Percentiles rank a stretch among this genome's conserved stretches.
Evolutionary conservation across 2,888 invertebrate genomes (phyloP).

Genomic region (Cepaea hortensis): DNA sequence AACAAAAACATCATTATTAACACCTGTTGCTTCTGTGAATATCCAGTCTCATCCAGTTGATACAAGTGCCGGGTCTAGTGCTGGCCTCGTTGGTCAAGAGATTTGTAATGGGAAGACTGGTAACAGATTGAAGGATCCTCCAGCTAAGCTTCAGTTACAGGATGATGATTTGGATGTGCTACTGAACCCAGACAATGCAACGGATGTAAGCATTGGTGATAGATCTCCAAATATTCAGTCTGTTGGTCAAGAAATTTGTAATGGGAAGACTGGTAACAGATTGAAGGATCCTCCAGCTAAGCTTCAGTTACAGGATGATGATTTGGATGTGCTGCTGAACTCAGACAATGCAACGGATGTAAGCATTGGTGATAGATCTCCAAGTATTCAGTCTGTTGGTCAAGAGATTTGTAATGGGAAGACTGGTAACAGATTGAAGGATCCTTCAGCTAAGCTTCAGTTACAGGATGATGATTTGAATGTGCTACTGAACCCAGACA

Average conservation of each 20-base stretch:
- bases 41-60: not conserved
- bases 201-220: not conserved
- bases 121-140: not conserved
- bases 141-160: conserved; percentile 26
- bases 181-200: conserved; percentile 24
- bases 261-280: not conserved
- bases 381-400: not conserved
- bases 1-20: not conserved
- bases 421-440: not conserved
- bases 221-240: not conserved
- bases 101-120: not conserved
- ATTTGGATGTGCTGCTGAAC: conserved; percentile 32
- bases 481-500: conserved; percentile 30
- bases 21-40: not conserved
- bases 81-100: not conserved
- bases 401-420: not conserved
- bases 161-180: conserved; percentile 39
- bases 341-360: conserved; percentile 13
- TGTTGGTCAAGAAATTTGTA: too few relatives aligned
- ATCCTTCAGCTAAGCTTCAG: not conserved
- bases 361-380: not conserved
- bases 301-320: conserved; percentile 35
- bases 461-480: conserved; percentile 39
- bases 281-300: not conserved
- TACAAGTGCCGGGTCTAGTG: not conserved